Conservation (phyloP, 2,888 invertebrate genomes). For the Microctonus aethiopoides region DNA sequence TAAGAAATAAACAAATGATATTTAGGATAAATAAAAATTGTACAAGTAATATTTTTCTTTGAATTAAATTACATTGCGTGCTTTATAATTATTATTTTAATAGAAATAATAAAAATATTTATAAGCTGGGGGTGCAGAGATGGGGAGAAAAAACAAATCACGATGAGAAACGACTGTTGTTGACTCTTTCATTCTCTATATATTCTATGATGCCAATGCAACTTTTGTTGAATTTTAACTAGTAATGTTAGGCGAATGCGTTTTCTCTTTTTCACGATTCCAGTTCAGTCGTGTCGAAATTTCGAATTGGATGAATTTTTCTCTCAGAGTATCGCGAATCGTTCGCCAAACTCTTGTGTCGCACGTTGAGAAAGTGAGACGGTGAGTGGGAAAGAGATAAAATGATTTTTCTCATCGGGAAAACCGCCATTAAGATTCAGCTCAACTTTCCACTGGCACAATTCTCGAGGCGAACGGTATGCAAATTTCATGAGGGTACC, state of each 20-base stretch:
- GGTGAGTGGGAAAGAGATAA: slow-evolving; percentile 20
- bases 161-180: not conserved
- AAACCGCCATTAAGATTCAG: slow-evolving; percentile 56
- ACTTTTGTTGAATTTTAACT: slow-evolving; percentile 5
- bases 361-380: not conserved
- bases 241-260: not conserved
- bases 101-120: not conserved
- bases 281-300: slow-evolving; percentile 21
- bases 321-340: slow-evolving; percentile 37
- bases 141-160: not conserved
- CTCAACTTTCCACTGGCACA: slow-evolving; percentile 47
- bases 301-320: slow-evolving; percentile 20
- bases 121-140: not conserved
- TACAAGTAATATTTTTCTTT: too few species aligned
- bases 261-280: not conserved
- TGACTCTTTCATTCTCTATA: not conserved
- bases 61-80: not conserved
- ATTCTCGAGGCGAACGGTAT: slow-evolving; percentile 54
- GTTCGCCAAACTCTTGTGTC: slow-evolving; percentile 32
- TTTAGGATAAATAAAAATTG: too few species aligned
- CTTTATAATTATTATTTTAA: not conserved
- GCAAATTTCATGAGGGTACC: slow-evolving; percentile 55
- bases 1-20: too few species aligned
- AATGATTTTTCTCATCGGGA: slow-evolving; percentile 51
- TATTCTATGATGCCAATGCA: not conserved